A percentile compares a stretch with the other conserved stretches of the same genome.
phyloP scores from a whole-genome alignment of 2,797 vertebrate genomes.

The Decapterus maruadsi region DNA sequence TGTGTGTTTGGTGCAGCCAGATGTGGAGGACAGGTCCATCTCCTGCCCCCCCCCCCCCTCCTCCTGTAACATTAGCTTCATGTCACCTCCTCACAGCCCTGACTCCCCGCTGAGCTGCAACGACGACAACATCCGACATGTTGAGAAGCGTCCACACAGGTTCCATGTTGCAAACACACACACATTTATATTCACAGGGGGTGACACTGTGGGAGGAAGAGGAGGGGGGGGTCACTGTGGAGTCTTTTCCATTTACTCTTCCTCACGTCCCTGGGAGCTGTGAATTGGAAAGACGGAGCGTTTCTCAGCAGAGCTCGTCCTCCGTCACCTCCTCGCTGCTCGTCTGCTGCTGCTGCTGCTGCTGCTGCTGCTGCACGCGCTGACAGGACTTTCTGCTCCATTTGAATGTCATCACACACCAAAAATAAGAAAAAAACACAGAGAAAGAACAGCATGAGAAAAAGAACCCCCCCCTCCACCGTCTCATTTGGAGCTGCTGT shows the following conservation, averaged over 20 bases:
- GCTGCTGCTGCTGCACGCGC: background rate
- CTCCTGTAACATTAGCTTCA: slow-evolving; percentile 42
- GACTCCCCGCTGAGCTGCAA: slow-evolving; percentile 44
- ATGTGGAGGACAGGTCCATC: slow-evolving; percentile 56
- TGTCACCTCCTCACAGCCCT: slow-evolving; percentile 62
- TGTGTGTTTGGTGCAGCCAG: slow-evolving; percentile 62
- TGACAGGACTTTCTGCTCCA: background rate
- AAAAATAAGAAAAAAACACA: background rate
- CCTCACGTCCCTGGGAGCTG: slow-evolving; percentile 67
- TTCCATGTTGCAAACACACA: slow-evolving; percentile 2
- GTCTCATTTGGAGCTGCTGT: background rate
- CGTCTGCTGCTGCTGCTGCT: no score
- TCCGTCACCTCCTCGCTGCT: background rate
- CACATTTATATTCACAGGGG: slow-evolving; percentile 8
- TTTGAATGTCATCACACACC: background rate
- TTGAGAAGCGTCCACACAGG: slow-evolving; percentile 11
- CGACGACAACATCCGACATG: slow-evolving; percentile 19
- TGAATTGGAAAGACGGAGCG: slow-evolving; percentile 72
- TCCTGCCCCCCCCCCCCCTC: slow-evolving; percentile 6
- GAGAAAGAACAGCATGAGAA: background rate
- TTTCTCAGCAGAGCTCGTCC: slow-evolving; percentile 39
- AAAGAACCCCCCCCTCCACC: background rate
- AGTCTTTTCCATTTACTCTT: slow-evolving; percentile 54
- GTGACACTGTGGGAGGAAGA: slow-evolving; percentile 16
- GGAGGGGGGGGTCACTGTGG: slow-evolving; percentile 36